Percentiles rank a stretch among this genome's conserved stretches.
Evolutionary conservation across 2,888 invertebrate genomes (phyloP).

Genomic region (Syrista parreyssii): DNA sequence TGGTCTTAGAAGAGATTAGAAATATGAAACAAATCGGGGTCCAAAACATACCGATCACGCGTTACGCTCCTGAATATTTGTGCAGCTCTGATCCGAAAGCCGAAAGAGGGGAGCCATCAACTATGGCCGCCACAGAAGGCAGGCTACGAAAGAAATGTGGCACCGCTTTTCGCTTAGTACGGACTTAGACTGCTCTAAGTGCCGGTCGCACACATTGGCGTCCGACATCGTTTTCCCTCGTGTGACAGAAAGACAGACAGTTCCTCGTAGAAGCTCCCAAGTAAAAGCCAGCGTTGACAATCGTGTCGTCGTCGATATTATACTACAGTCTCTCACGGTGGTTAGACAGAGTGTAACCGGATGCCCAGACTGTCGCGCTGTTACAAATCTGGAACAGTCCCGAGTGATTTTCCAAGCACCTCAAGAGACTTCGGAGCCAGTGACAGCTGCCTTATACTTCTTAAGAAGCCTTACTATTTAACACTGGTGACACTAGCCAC

Average conservation of each 20-base stretch:
- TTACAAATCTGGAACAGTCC: neutral
- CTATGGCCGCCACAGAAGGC: constrained; percentile 61
- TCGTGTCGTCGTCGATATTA: neutral
- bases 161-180: constrained; percentile 59
- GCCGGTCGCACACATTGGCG: constrained; percentile 43
- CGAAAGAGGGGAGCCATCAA: constrained; percentile 46
- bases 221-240: constrained; percentile 62
- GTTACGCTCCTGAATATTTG: constrained; percentile 50
- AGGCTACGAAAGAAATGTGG: constrained; percentile 63
- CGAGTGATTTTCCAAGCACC: neutral
- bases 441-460: neutral
- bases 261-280: neutral
- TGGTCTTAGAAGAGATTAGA: neutral
- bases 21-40: neutral
- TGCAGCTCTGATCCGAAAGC: constrained; percentile 34
- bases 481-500: neutral
- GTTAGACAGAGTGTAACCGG: constrained; percentile 26
- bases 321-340: neutral
- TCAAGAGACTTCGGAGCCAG: neutral
- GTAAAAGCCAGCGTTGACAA: neutral
- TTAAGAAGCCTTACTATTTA: neutral
- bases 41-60: neutral
- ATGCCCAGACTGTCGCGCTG: constrained; percentile 22
- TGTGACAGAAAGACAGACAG: constrained; percentile 68
- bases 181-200: constrained; percentile 61